Percentiles rank a stretch among this genome's conserved stretches.
These are phyloP conservation scores for Enhydra lutris DNA, from an alignment of 2,113 vertebrate genomes.

Conservation along the genomic window DNA sequence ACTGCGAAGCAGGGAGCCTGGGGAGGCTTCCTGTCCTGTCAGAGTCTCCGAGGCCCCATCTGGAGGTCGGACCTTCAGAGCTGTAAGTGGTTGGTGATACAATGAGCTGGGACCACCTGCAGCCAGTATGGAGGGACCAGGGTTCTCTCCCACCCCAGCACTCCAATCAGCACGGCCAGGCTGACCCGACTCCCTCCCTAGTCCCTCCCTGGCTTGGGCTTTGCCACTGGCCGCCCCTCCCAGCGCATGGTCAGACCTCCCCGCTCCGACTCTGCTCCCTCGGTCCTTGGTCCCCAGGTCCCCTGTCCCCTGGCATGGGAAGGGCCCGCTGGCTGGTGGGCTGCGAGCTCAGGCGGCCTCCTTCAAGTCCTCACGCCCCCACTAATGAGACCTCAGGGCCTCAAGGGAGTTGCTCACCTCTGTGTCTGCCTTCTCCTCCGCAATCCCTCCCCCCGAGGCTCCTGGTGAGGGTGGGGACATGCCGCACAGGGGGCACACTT, in stretches of 20 bases:
- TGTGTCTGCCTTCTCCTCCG: not conserved
- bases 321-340: not conserved
- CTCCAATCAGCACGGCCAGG: not conserved
- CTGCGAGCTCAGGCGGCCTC: not conserved
- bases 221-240: fast-evolving
- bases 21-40: not conserved
- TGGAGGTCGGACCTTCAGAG: not conserved
- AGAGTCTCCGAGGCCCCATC: not conserved
- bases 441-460: not conserved
- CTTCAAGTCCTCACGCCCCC: not conserved
- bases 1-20: not conserved
- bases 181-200: not conserved
- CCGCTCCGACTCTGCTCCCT: not conserved
- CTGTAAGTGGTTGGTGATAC: not conserved
- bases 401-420: not conserved
- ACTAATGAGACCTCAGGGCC: not conserved
- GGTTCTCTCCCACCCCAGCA: not conserved
- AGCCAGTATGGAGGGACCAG: not conserved
- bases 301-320: fast-evolving
- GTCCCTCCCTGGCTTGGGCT: not conserved
- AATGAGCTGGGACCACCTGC: not conserved
- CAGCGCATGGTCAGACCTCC: fast-evolving
- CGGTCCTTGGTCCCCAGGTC: not conserved
- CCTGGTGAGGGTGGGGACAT: not conserved
- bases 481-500: fast-evolving